phyloP scores from a whole-genome alignment of 2,888 invertebrate genomes.

The Hofmannophila pseudospretella region DNA sequence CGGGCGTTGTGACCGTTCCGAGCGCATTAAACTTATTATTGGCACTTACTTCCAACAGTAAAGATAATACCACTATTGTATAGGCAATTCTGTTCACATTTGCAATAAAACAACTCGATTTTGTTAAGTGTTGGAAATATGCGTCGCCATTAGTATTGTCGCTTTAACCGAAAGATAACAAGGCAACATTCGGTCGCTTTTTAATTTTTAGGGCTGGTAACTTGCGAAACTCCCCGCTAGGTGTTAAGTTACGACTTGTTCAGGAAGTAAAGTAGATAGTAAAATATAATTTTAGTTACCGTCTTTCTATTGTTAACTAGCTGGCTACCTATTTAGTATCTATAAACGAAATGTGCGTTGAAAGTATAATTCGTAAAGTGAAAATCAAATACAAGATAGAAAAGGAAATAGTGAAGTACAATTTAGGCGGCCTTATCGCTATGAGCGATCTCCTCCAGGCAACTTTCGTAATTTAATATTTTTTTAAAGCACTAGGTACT shows the following conservation, averaged over 20 bases:
- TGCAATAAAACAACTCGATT: conserved; percentile 60
- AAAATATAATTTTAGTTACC: conserved; percentile 41
- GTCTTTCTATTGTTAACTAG: not conserved
- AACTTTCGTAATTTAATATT: too few species aligned
- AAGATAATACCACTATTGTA: conserved; percentile 68
- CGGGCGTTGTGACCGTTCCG: conserved; percentile 37
- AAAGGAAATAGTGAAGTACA: too few species aligned
- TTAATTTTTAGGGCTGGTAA: conserved; percentile 43
- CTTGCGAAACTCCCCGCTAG: conserved; percentile 33
- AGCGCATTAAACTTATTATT: conserved; percentile 65
- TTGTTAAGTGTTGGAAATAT: conserved; percentile 62
- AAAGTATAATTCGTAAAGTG: too few species aligned
- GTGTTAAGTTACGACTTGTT: conserved; percentile 40
- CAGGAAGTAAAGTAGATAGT: conserved; percentile 43
- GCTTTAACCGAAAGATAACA: conserved; percentile 45
- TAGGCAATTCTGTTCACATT: conserved; percentile 61
- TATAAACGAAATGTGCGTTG: too few species aligned
- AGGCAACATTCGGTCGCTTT: conserved; percentile 34
- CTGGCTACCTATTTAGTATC: too few species aligned
- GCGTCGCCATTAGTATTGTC: conserved; percentile 42
- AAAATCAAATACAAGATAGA: too few species aligned
- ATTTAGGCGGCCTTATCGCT: too few species aligned
- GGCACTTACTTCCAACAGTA: conserved; percentile 60
- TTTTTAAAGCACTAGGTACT: too few species aligned
- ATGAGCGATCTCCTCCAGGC: too few species aligned